phyloP scores from a whole-genome alignment of 1,140 invertebrate genomes.

The Aradophagus sp. region DNA sequence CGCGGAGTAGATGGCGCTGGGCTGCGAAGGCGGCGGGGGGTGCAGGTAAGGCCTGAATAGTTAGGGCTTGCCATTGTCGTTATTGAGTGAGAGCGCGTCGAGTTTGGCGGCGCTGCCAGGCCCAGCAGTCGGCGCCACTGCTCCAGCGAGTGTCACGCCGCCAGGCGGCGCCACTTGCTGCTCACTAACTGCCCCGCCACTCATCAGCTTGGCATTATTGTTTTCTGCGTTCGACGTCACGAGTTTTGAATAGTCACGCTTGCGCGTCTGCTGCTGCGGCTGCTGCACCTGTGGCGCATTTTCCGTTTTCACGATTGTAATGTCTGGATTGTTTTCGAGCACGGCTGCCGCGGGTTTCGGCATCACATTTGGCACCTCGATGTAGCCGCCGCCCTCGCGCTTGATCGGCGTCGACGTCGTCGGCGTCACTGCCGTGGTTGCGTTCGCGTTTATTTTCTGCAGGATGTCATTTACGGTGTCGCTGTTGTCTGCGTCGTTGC shows the following conservation, averaged over 20 bases:
- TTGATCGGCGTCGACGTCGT: slow-evolving; percentile 72
- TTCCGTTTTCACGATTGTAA: slow-evolving; percentile 79
- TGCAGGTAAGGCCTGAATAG: slow-evolving; percentile 73
- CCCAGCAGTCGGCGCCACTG: slow-evolving; percentile 25
- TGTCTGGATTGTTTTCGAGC: slow-evolving; percentile 78
- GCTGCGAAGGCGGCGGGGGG: slow-evolving; percentile 51
- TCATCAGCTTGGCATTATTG: slow-evolving; percentile 73
- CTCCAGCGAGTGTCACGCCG: slow-evolving; percentile 37
- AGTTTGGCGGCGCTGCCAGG: slow-evolving; percentile 60
- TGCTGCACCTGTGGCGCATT: slow-evolving; percentile 62
- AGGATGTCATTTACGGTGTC: slow-evolving; percentile 68
- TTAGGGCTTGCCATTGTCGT: slow-evolving; percentile 74
- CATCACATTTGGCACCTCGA: slow-evolving; percentile 67
- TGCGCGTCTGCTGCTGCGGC: slow-evolving; percentile 49
- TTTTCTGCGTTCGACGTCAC: slow-evolving; percentile 66
- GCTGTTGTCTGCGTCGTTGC: slow-evolving; percentile 67
- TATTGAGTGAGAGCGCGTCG: slow-evolving; percentile 74
- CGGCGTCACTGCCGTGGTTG: slow-evolving; percentile 59
- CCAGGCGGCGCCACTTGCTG: slow-evolving; percentile 36
- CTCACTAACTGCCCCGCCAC: slow-evolving; percentile 69
- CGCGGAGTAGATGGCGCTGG: slow-evolving; percentile 58
- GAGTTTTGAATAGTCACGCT: slow-evolving; percentile 72
- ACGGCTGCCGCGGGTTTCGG: slow-evolving; percentile 72
- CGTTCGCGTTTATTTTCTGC: slow-evolving; percentile 67
- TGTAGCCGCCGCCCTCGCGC: slow-evolving; percentile 69